These are phyloP conservation scores for Meghimatium bilineatum DNA, from an alignment of 2,888 invertebrate species.

Conservation along the genomic window DNA sequence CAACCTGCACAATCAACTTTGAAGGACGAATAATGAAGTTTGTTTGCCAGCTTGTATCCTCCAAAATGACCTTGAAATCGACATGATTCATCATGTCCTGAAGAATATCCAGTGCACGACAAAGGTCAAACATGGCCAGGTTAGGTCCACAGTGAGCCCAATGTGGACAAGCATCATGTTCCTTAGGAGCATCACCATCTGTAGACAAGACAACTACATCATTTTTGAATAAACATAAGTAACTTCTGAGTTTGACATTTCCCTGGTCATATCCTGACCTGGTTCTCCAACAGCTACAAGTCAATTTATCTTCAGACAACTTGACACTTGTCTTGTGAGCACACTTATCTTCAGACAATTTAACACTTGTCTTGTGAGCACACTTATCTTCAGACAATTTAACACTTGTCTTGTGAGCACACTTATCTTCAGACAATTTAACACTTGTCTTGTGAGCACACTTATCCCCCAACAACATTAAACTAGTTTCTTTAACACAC, in stretches of 20 bases:
- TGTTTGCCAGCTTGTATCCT: background rate
- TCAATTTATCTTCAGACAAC: background rate
- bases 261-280: background rate
- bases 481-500: background rate
- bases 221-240: background rate
- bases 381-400: background rate
- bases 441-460: background rate
- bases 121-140: conserved; percentile 42
- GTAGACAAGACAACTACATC: background rate
- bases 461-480: background rate
- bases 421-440: background rate
- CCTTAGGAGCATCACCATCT: background rate
- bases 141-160: conserved; percentile 47
- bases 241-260: background rate
- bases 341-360: background rate
- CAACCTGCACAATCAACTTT: background rate
- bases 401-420: background rate
- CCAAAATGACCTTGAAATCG: conserved; percentile 25
- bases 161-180: conserved; percentile 35
- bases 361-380: too few species aligned
- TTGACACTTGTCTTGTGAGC: background rate
- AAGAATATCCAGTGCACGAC: conserved; percentile 25
- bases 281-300: background rate
- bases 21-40: background rate
- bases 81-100: conserved; percentile 25